phyloP scores from a whole-genome alignment of 2,888 invertebrate genomes.

The Tetranychus truncatus region DNA sequence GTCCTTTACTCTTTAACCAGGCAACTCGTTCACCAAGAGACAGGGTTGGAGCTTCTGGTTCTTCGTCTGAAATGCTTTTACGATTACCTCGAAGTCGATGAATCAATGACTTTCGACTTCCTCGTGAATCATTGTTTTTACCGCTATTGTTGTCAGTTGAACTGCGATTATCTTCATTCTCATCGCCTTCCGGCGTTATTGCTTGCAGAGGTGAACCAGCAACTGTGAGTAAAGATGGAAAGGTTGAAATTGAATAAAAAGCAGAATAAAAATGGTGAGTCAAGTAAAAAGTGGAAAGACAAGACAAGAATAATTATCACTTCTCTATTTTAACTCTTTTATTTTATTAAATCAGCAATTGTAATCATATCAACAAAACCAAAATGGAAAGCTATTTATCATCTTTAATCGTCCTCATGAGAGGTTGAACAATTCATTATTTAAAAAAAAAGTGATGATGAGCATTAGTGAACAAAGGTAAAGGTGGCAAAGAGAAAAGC shows the following conservation, averaged over 20 bases:
- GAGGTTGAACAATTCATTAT: not conserved
- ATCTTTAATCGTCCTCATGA: not conserved
- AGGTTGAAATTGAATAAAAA: not conserved
- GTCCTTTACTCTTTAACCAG: slow-evolving; percentile 34
- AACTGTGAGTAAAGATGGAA: not conserved
- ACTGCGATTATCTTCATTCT: not conserved
- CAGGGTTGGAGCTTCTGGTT: slow-evolving; percentile 27
- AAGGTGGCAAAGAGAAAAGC: too few relatives aligned
- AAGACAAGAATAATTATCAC: too few relatives aligned
- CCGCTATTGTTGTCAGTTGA: not conserved
- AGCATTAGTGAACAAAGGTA: too few relatives aligned
- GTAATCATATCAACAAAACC: too few relatives aligned
- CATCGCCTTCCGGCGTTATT: not conserved
- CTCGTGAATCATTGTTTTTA: not conserved
- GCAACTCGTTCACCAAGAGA: slow-evolving; percentile 34
- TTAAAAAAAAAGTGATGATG: not conserved
- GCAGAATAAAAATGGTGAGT: not conserved
- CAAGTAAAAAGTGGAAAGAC: not conserved
- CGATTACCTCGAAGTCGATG: not conserved
- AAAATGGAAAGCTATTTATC: not conserved
- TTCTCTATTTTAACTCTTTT: too few relatives aligned
- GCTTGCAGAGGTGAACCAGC: not conserved
- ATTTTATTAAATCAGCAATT: too few relatives aligned
- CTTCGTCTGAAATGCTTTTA: slow-evolving; percentile 15
- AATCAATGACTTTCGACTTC: not conserved